Percentiles rank a stretch among this genome's conserved stretches.
Conservation (phyloP, 1,140 invertebrate species). For the Bactericera cockerelli region DNA sequence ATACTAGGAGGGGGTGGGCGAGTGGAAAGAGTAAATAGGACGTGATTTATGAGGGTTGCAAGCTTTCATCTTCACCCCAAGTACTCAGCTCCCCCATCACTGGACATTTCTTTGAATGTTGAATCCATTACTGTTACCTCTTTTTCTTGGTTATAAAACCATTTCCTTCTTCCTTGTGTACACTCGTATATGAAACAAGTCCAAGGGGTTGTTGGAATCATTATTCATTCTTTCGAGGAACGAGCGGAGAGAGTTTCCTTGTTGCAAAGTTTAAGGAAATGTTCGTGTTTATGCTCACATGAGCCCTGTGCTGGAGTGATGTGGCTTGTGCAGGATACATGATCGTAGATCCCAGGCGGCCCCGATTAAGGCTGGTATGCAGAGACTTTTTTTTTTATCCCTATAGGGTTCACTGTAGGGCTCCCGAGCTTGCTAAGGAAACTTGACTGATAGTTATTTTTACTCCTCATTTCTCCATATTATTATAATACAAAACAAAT, state of each 20-base stretch:
- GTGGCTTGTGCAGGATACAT: no score
- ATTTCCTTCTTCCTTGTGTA: neutral
- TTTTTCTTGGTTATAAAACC: conserved; percentile 2
- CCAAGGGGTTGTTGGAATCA: neutral
- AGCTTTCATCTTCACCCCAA: neutral
- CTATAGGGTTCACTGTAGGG: no score
- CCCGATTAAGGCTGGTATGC: no score
- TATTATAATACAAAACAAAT: no score
- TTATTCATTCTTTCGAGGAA: neutral
- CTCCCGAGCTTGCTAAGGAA: no score
- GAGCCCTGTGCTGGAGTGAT: no score
- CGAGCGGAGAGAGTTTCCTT: neutral
- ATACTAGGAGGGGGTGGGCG: neutral
- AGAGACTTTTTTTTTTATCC: no score
- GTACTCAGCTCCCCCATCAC: neutral
- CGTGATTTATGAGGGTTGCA: neutral
- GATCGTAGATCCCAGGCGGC: no score
- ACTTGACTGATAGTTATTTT: no score
- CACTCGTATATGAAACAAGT: neutral
- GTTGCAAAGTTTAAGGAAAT: conserved; percentile 3
- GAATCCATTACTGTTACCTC: neutral
- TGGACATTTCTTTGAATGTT: conserved; percentile 7
- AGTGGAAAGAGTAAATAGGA: conserved; percentile 6
- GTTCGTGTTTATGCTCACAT: neutral
- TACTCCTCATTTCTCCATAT: no score